Base-by-base conservation (phyloP, 1,140 invertebrate genomes). In the Teleopsis dalmanni region DNA sequence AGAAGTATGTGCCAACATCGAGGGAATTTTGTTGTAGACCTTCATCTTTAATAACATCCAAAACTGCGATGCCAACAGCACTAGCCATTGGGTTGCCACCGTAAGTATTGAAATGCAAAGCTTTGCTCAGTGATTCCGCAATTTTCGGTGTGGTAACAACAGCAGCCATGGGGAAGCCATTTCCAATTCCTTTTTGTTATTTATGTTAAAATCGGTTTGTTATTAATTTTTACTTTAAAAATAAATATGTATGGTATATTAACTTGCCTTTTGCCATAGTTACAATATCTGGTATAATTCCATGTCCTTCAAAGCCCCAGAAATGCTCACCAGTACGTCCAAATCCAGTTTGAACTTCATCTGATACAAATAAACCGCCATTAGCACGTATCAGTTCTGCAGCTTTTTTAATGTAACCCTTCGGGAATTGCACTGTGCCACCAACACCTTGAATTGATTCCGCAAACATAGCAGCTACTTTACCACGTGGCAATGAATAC, bases 311-410 rank as follows among this genome's bases (percentile, higher is more conserved):
- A 72, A 98, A 98, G 2, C 92, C 93, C 95, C 95, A 99, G 72
- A 87, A 98, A 59, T 91, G 78, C 37, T 89, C 85, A 1, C 95
- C 95, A 0, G 91, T 91, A 52, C 95, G 76, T 1, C 91, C 95
- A 72, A 98, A 97, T 11, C 95, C 95, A 22, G 91, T 94, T 75
- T 98, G 95, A 2, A 97, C 89, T 75, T 98, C 95, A 74, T 98
- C 95, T 6, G 88, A 79, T 49, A 98, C 83, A 59, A 84, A 94
- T 1, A 98, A 46, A 10, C 94, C 95, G 22, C 92, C 93, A 60
- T 84, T 76, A 25, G 79, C 73, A 40, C 83, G 81, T 0, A 97
- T 78, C 22, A 88, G 58, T n/a, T 89, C 80, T 59, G 84, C 85
- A 0, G 89, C 90, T 57, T 81, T 81, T 58, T 87, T 87, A 1